Base-by-base conservation (phyloP, 1,140 invertebrate genomes). In the Nymphalis io region DNA sequence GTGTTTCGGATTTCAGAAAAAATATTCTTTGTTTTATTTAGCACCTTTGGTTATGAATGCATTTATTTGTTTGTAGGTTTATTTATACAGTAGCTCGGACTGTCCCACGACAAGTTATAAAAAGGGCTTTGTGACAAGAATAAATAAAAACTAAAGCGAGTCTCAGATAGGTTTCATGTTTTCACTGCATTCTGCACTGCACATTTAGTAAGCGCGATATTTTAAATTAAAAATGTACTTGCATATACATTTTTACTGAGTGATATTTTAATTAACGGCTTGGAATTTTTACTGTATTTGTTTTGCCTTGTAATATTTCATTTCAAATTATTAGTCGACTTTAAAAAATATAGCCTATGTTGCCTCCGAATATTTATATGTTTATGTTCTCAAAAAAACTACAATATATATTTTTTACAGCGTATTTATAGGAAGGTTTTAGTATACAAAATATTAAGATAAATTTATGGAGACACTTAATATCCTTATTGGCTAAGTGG, bases 111-210 rank as follows among this genome's bases (percentile, higher is more conserved):
- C 40, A 20, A 42, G 58, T 60, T 60, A 16, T 42, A 60, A 60
- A 42, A 18, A 39, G 11, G 18, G 58, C 58, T 42, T 60, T 60
- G n/a, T 18, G 39, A 15, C 16, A 23, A 55, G 51, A 42, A 60
- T 27, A 60, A 60, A 60, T 60, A 60, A 42, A 60, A 20, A 40
- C 27, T 44, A 11, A n/a, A 13, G 12, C 40, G 40, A 44, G n/a
- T 44, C 40, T 44, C 40, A 44, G 40, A 13, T 44, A 13, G 12
- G n/a, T 44, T 13, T 44, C 40, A 44, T 44, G 40, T 44, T 44
- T 44, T 15, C 12, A 44, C 1, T 44, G 40, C 40, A 44, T 44
- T 44, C 13, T 44, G 40, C 13, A 44, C 40, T 13, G 12, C n/a
- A 44, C n/a, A 15, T 44, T 44, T 44, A 15, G 12, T 44, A 4